Conservation (phyloP, 2,797 vertebrate genomes). For the Threskiornis aethiopicus region DNA sequence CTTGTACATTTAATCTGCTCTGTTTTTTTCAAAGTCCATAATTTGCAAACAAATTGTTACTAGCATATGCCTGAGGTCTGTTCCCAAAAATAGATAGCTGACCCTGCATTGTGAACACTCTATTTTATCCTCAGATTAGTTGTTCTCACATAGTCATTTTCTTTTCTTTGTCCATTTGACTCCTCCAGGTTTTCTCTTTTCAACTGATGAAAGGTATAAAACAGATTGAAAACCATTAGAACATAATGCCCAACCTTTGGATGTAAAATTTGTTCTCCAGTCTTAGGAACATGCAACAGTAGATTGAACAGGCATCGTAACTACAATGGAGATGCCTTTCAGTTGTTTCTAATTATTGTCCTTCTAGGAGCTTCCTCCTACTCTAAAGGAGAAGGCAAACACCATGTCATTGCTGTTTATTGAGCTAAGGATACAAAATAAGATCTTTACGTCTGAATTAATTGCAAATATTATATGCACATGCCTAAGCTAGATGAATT, state of each 20-base stretch:
- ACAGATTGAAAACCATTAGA: neutral
- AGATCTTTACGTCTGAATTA: neutral
- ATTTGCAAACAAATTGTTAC: conserved; percentile 52
- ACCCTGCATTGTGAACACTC: neutral
- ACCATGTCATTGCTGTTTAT: neutral
- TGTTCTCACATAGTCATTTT: neutral
- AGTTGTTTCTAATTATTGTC: neutral
- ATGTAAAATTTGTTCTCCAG: neutral
- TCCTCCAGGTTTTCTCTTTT: neutral
- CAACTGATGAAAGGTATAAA: neutral
- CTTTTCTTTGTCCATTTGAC: neutral
- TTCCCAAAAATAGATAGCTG: neutral
- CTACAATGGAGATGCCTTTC: neutral
- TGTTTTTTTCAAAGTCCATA: conserved; percentile 20
- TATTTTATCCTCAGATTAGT: neutral
- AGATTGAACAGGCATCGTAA: neutral
- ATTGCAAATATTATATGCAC: neutral
- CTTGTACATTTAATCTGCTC: conserved; percentile 16
- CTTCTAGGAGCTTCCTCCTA: neutral
- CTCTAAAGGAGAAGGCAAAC: neutral
- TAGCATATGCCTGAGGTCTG: neutral
- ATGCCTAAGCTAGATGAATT: neutral
- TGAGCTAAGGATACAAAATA: neutral
- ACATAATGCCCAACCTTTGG: neutral
- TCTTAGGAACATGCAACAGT: neutral